Conservation (phyloP, 2,888 invertebrate genomes). For the Homarus gammarus region DNA sequence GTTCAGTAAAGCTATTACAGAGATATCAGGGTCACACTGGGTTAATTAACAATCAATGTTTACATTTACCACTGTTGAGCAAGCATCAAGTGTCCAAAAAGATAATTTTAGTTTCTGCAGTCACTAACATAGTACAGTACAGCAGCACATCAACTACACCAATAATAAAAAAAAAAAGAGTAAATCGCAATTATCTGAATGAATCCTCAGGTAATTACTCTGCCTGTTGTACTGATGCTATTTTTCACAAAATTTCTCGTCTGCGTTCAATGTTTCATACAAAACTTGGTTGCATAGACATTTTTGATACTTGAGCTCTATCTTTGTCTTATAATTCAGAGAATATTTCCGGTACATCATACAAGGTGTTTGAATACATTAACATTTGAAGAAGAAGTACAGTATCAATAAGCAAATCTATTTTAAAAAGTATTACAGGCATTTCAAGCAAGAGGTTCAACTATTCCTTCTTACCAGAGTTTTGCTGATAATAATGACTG, state of each 20-base stretch:
- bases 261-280: not conserved
- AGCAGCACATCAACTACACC: not conserved
- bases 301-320: conserved; percentile 28
- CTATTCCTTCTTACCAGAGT: too few species aligned
- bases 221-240: not conserved
- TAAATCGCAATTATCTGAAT: not conserved
- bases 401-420: too few species aligned
- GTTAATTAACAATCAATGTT: not conserved
- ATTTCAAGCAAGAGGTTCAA: too few species aligned
- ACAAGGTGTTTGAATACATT: too few species aligned
- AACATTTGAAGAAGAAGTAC: too few species aligned
- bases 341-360: not conserved
- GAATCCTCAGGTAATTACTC: not conserved
- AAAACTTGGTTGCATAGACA: conserved; percentile 42
- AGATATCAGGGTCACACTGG: not conserved
- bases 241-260: not conserved
- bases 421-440: too few species aligned
- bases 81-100: not conserved
- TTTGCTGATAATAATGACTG: too few species aligned
- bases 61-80: not conserved
- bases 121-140: not conserved
- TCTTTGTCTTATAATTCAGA: not conserved
- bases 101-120: not conserved
- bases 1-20: not conserved
- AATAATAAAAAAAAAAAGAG: not conserved